phyloP scores from a whole-genome alignment of 2,113 vertebrate species.

The Eurypyga helias region DNA sequence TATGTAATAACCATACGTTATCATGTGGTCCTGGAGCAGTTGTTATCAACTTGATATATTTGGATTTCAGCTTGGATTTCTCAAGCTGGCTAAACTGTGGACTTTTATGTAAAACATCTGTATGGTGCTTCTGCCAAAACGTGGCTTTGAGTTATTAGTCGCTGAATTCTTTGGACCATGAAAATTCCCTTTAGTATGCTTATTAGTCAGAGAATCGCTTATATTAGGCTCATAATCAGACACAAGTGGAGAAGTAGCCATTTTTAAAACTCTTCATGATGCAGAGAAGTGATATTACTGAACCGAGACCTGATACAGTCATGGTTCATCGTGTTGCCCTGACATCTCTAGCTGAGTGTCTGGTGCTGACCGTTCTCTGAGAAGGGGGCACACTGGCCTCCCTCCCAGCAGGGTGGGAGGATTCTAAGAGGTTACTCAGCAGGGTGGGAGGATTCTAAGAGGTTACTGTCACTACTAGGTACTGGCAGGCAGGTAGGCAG shows the following conservation, averaged over 20 bases:
- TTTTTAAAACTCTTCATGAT: neutral
- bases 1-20: neutral
- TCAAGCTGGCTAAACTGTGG: neutral
- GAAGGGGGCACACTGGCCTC: neutral
- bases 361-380: neutral
- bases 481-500: neutral
- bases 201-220: neutral
- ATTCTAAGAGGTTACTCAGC: neutral
- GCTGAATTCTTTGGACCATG: neutral
- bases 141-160: neutral
- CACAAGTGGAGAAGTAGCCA: neutral
- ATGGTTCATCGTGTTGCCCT: neutral
- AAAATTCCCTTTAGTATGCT: neutral
- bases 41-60: neutral
- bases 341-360: neutral
- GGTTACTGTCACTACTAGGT: neutral
- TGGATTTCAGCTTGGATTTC: neutral
- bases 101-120: neutral
- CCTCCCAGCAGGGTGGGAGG: neutral
- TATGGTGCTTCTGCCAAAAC: neutral
- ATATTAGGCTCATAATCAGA: neutral
- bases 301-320: neutral
- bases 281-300: neutral
- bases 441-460: fast-evolving
- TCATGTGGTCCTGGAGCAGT: neutral